A percentile compares a stretch with the other conserved stretches of the same genome.
phyloP scores from a whole-genome alignment of 2,113 vertebrate species.

The Pampusana beccarii region DNA sequence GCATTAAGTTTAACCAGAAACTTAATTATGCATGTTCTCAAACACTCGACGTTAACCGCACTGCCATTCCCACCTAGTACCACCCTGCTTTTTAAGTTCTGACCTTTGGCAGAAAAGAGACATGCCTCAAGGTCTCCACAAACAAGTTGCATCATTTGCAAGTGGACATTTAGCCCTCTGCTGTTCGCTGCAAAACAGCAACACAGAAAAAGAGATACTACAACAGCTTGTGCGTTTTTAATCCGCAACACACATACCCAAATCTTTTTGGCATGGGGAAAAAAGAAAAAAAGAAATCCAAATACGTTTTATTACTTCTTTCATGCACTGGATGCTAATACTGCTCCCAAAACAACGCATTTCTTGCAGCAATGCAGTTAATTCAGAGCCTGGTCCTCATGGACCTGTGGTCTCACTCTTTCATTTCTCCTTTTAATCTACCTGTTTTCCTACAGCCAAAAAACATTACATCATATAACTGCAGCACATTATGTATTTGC shows the following conservation, averaged over 20 bases:
- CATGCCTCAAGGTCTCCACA: neutral
- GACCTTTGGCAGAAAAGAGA: neutral
- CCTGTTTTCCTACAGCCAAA: neutral
- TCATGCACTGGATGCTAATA: neutral
- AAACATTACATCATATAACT: neutral
- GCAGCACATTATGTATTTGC: neutral
- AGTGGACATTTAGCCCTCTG: neutral
- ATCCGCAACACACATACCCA: fast-evolving
- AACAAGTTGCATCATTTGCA: neutral
- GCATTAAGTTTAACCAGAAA: neutral
- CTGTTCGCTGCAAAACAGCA: fast-evolving
- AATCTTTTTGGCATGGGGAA: neutral
- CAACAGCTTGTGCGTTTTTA: fast-evolving
- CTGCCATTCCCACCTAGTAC: neutral
- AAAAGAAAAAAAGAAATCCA: neutral
- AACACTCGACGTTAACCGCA: fast-evolving
- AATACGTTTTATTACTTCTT: neutral
- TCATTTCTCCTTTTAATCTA: neutral
- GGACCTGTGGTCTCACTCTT: neutral
- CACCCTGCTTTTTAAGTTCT: neutral
- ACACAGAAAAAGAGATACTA: neutral
- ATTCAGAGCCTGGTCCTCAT: neutral
- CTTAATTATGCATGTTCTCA: neutral
- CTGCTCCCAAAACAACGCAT: neutral
- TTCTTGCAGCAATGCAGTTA: neutral